Percentiles rank a stretch among this genome's conserved stretches.
These are phyloP conservation scores for Drosophila lowei DNA, from an alignment of 1,140 invertebrate species.

Conservation along the genomic window DNA sequence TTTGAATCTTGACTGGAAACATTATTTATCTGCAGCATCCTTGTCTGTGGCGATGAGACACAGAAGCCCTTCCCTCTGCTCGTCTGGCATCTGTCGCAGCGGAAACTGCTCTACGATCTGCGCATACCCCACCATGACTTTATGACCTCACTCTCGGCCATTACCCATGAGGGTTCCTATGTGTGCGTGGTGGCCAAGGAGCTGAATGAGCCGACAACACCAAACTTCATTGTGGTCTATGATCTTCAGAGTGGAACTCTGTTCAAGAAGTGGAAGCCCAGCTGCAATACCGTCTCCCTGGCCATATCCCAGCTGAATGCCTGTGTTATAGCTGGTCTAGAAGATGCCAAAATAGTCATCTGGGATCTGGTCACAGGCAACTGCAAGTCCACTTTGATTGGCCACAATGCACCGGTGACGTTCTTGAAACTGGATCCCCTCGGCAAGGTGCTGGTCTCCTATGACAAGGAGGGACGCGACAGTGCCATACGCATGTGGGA, in stretches of 20 bases:
- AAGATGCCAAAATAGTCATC: slow-evolving; percentile 91
- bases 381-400: slow-evolving; percentile 85
- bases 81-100: slow-evolving; percentile 92
- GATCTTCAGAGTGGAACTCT: slow-evolving; percentile 95
- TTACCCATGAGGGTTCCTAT: slow-evolving; percentile 92
- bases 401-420: slow-evolving; percentile 90
- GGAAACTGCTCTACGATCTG: slow-evolving; percentile 93
- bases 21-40: slow-evolving; percentile 84
- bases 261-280: slow-evolving; percentile 95
- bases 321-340: slow-evolving; percentile 92
- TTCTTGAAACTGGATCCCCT: slow-evolving; percentile 88
- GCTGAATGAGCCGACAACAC: slow-evolving; percentile 89
- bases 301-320: slow-evolving; percentile 91
- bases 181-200: slow-evolving; percentile 89
- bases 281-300: slow-evolving; percentile 90
- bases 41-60: slow-evolving; percentile 95
- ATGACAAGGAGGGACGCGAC: slow-evolving; percentile 88
- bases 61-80: slow-evolving; percentile 95
- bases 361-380: slow-evolving; percentile 94
- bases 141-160: slow-evolving; percentile 91
- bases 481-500: slow-evolving; percentile 91
- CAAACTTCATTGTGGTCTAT: slow-evolving; percentile 95
- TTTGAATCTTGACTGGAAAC: background rate
- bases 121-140: slow-evolving; percentile 95
- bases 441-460: slow-evolving; percentile 88